Percentiles rank a stretch among this genome's conserved stretches.
These are phyloP conservation scores for Corbicula japonica DNA, from an alignment of 2,888 invertebrate genomes.

Conservation along the genomic window DNA sequence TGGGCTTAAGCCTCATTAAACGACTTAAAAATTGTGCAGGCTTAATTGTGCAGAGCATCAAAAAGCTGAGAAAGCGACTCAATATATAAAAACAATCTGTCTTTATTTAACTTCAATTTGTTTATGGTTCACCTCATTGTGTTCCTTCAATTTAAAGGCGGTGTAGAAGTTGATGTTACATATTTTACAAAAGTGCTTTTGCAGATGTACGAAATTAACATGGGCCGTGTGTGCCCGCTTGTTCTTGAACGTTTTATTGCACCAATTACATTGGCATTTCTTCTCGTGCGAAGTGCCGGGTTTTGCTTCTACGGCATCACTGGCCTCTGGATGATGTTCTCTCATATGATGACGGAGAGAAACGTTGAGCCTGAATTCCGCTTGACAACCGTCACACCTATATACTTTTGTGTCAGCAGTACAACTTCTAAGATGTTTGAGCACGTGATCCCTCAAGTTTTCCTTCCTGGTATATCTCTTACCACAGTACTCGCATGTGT, in stretches of 20 bases:
- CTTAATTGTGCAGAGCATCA: too few species aligned
- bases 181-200: constrained; percentile 1
- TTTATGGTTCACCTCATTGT: too few species aligned
- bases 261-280: constrained; percentile 23
- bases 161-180: constrained; percentile 6
- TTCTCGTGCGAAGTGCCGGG: neutral
- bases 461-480: constrained; percentile 19
- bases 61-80: too few species aligned
- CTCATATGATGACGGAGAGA: neutral
- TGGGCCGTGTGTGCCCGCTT: constrained; percentile 4
- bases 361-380: neutral
- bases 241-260: constrained; percentile 13
- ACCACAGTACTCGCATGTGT: constrained; percentile 35
- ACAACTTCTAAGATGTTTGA: neutral
- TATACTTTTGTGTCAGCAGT: neutral
- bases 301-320: neutral
- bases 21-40: too few species aligned
- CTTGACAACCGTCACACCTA: neutral
- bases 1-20: too few species aligned
- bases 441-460: constrained; percentile 24
- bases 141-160: neutral
- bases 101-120: too few species aligned
- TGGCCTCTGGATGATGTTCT: neutral
- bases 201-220: constrained; percentile 19
- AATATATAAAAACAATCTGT: too few species aligned